Evolutionary conservation across 2,888 invertebrate genomes (phyloP).

Genomic region (Tenthredo scrophulariae): DNA sequence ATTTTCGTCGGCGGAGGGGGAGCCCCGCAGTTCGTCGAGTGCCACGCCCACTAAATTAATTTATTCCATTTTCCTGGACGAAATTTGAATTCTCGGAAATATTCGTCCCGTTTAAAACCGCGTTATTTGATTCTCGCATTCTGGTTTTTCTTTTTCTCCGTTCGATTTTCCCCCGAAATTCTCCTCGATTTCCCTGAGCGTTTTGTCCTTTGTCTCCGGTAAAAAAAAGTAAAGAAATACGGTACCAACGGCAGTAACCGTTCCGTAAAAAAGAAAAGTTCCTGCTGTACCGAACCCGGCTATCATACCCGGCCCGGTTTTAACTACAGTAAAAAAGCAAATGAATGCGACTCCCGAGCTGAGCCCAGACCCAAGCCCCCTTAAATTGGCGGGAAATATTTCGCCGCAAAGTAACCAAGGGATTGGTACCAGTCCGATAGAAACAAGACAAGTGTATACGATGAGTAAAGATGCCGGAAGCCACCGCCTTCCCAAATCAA

Average conservation of each 20-base stretch:
- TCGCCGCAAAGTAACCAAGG: slow-evolving; percentile 90
- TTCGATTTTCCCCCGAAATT: slow-evolving; percentile 73
- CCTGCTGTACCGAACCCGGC: slow-evolving; percentile 80
- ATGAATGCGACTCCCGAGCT: slow-evolving; percentile 83
- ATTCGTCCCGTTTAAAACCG: not conserved
- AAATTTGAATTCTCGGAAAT: not conserved
- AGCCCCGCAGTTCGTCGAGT: not conserved
- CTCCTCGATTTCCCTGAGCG: slow-evolving; percentile 85
- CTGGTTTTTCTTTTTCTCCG: not conserved
- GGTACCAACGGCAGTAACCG: slow-evolving; percentile 82
- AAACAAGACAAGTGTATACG: slow-evolving; percentile 82
- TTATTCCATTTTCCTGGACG: not conserved
- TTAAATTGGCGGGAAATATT: slow-evolving; percentile 83
- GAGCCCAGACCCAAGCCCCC: slow-evolving; percentile 85
- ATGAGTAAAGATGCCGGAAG: slow-evolving; percentile 80
- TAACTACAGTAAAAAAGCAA: slow-evolving; percentile 84
- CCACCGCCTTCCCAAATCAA: slow-evolving; percentile 79
- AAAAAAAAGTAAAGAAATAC: slow-evolving; percentile 81
- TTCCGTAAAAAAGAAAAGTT: slow-evolving; percentile 84
- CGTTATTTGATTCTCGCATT: not conserved
- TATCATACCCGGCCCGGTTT: slow-evolving; percentile 84
- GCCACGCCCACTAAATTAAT: slow-evolving; percentile 12
- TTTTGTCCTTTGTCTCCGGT: slow-evolving; percentile 86
- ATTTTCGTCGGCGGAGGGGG: not conserved
- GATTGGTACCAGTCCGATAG: slow-evolving; percentile 83